Evolutionary conservation across 2,113 vertebrate species (phyloP), one percentile per base, ranked within the genome.

Genomic region (Dasypus novemcinctus): DNA sequence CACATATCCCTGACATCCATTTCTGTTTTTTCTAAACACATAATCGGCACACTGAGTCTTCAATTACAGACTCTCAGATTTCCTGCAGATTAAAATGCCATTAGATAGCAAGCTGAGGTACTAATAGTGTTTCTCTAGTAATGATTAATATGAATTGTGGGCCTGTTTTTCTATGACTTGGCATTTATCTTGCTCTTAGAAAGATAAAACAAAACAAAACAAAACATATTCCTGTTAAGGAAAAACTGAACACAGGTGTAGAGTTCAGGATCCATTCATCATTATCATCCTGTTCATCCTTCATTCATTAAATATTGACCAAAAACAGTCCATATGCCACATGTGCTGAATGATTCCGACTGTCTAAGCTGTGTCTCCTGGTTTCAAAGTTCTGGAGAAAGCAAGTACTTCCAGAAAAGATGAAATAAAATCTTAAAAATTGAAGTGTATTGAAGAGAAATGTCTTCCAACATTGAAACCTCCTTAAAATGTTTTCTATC

Each of bases 1-100:
- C 8, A 66, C 38, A 43, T 20, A 81, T 11, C 8, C 49, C 36
- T 46, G 49, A 84, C 29, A 85, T 29, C 27, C 33, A 87, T 29
- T n/a, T 92, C 66, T 90, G 83, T 64, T 75, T 83, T 85, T 90
- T 86, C 74, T 75, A 95, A 95, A 89, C 49, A 89, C 20, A 74
- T 31, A 68, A 36, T 79, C 1, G 7, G 59, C 38, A 88, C 54
- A 76, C 57, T 13, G 12, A 82, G 9, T 91, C 72, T 91, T 68
- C 46, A 33, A 76, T 86, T 85, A 79, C 1, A 66, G 38, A 75
- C 46, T 54, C 66, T 86, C 59, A 71, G 41, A 49, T 90, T 79
- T 78, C 85, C 33, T 79, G 63, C 25, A 93, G 49, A 59, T 66
- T 90, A 64, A 85, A 86, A 90, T 71, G 57, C 41, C 43, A 87